phyloP scores from a whole-genome alignment of 2,888 invertebrate species.

The Holacanthella duospinosa region DNA sequence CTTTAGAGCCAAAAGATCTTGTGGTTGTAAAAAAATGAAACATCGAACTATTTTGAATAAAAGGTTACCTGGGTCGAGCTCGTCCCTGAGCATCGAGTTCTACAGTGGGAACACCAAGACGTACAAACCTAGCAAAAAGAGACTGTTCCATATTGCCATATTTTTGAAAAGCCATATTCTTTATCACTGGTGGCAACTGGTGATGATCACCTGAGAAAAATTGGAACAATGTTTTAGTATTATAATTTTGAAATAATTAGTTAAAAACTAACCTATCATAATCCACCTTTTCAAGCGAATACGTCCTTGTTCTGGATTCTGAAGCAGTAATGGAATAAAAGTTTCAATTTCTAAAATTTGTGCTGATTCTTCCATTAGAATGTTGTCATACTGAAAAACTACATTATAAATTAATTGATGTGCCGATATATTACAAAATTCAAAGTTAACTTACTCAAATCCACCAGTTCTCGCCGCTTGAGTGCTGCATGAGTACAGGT shows the following conservation, averaged over 20 bases:
- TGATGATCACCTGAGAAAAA: conserved; percentile 56
- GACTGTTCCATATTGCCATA: conserved; percentile 99
- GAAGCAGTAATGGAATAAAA: conserved; percentile 94
- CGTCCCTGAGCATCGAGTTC: conserved; percentile 97
- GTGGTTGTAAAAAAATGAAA: neutral
- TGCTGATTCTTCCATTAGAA: conserved; percentile 97
- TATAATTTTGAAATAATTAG: conserved; percentile 44
- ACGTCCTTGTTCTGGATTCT: conserved; percentile 92
- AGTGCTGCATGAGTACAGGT: conserved; percentile 99
- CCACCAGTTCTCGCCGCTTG: conserved; percentile 88
- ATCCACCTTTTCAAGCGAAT: conserved; percentile 97
- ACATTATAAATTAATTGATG: neutral
- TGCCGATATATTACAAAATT: no score
- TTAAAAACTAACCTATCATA: conserved; percentile 69
- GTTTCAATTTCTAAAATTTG: conserved; percentile 99
- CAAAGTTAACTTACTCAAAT: conserved; percentile 57
- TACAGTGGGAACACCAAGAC: conserved; percentile 92
- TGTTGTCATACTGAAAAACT: conserved; percentile 96
- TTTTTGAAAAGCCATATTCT: conserved; percentile 99
- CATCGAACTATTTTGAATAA: conserved; percentile 3
- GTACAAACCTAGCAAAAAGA: conserved; percentile 87
- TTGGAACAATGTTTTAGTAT: neutral
- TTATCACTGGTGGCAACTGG: conserved; percentile 96
- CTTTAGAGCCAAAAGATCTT: neutral
- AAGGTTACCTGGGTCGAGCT: conserved; percentile 61